A percentile compares a stretch with the other conserved stretches of the same genome.
phyloP scores from a whole-genome alignment of 2,113 vertebrate genomes.

The Chiloscyllium plagiosum region DNA sequence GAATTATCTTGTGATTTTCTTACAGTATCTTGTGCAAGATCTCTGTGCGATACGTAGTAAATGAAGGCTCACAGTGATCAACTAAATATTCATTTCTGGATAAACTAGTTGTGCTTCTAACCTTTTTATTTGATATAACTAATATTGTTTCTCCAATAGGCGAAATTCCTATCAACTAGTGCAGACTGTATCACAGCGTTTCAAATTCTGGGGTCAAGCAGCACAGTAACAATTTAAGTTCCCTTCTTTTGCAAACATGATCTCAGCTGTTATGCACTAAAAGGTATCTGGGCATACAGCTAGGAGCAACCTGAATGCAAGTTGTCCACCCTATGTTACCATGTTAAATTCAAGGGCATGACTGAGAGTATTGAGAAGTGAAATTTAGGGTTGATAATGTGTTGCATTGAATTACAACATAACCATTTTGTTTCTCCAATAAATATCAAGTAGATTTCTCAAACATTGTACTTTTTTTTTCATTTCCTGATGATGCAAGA shows the following conservation, averaged over 20 bases:
- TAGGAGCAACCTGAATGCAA: not conserved
- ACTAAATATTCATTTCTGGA: not conserved
- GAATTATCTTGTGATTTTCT: not conserved
- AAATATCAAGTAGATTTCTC: not conserved
- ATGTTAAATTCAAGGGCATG: not conserved
- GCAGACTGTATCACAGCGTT: not conserved
- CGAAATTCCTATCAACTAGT: not conserved
- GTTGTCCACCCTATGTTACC: not conserved
- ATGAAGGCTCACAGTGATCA: not conserved
- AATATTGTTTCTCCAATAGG: not conserved
- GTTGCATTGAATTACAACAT: not conserved
- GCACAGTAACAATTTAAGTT: not conserved
- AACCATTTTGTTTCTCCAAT: not conserved
- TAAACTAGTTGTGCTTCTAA: not conserved
- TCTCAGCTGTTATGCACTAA: not conserved
- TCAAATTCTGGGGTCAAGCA: not conserved
- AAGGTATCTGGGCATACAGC: not conserved
- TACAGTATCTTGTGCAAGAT: not conserved
- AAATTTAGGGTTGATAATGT: not conserved
- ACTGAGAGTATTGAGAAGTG: not conserved
- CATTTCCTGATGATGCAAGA: not conserved
- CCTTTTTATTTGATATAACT: not conserved
- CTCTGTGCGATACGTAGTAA: not conserved
- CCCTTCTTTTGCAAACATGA: not conserved
- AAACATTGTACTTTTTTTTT: not conserved